Conservation (phyloP, 2,888 invertebrate genomes). For the Syrista parreyssii region DNA sequence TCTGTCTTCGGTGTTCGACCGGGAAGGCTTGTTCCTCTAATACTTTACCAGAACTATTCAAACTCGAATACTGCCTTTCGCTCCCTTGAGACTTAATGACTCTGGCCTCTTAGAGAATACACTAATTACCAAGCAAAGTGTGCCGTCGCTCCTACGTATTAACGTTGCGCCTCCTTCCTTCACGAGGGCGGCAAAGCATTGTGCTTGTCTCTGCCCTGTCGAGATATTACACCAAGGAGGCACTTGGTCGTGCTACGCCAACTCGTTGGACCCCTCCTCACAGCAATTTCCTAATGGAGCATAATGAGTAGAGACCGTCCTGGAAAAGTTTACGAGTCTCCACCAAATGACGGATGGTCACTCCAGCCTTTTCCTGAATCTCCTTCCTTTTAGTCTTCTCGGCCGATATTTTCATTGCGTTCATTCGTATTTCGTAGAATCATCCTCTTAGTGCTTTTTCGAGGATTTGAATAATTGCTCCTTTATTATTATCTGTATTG, state of each 20-base stretch:
- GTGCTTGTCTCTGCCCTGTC: background rate
- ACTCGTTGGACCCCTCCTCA: background rate
- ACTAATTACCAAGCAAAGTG: constrained; percentile 56
- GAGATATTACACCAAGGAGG: background rate
- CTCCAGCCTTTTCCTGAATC: too few species aligned
- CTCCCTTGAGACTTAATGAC: constrained; percentile 50
- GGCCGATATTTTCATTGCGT: too few species aligned
- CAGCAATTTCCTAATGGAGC: background rate
- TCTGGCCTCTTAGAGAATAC: constrained; percentile 57
- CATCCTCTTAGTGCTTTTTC: too few species aligned
- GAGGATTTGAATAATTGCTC: too few species aligned
- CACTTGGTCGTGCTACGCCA: background rate
- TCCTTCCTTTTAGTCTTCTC: too few species aligned
- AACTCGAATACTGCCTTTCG: constrained; percentile 30
- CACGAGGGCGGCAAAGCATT: background rate
- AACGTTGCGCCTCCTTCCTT: background rate
- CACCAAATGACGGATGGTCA: too few species aligned
- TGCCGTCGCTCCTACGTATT: constrained; percentile 22
- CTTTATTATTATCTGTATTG: too few species aligned
- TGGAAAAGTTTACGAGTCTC: background rate
- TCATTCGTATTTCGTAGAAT: too few species aligned
- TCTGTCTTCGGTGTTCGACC: constrained; percentile 15
- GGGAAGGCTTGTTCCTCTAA: constrained; percentile 4
- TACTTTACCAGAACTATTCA: constrained; percentile 26
- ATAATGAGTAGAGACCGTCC: background rate